Percentiles rank a stretch among this genome's conserved stretches.
Evolutionary conservation across 2,797 vertebrate genomes (phyloP).

Genomic region (Gambelia wislizenii): DNA sequence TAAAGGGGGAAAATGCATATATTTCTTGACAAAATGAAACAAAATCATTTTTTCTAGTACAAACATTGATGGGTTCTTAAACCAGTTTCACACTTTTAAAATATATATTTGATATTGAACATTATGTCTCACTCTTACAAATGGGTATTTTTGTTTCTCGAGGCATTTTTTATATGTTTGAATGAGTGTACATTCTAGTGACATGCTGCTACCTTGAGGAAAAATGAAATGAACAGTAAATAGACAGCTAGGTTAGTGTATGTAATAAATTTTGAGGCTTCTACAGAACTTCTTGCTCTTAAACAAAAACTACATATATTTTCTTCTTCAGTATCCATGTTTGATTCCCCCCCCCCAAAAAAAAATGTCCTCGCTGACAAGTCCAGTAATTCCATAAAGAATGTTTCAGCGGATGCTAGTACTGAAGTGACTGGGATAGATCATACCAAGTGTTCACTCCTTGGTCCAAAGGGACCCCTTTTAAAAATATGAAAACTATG

Average conservation of each 20-base stretch:
- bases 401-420: background rate
- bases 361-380: background rate
- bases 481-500: too few relatives aligned
- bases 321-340: slow-evolving; percentile 1
- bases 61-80: background rate
- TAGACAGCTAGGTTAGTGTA: background rate
- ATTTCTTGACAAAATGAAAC: slow-evolving; percentile 8
- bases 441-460: too few relatives aligned
- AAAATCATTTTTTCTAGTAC: background rate
- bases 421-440: background rate
- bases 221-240: background rate
- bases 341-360: background rate
- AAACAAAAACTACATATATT: slow-evolving; percentile 2
- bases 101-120: slow-evolving; percentile 19
- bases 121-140: background rate
- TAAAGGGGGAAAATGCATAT: background rate
- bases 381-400: background rate
- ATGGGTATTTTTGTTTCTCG: background rate
- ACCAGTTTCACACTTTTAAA: background rate
- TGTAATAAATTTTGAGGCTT: background rate
- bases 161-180: background rate
- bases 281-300: background rate
- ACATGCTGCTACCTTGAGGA: background rate
- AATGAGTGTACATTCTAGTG: slow-evolving; percentile 1
- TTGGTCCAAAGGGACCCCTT: background rate